A percentile compares a stretch with the other conserved stretches of the same genome.
These are phyloP conservation scores for Rhaphigaster nebulosa DNA, from an alignment of 2,888 invertebrate genomes.

Conservation along the genomic window DNA sequence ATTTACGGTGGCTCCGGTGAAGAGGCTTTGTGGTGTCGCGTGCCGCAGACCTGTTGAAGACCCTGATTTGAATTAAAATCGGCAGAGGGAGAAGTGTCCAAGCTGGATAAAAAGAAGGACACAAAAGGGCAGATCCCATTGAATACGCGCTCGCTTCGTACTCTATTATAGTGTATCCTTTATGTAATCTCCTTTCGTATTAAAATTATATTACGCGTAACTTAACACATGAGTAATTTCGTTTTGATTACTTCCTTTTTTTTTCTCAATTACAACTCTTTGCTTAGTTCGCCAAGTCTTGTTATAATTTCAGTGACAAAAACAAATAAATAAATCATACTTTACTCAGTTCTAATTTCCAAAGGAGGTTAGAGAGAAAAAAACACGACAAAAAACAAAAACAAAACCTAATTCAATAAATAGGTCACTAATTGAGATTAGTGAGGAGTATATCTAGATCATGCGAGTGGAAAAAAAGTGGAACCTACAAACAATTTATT, in stretches of 20 bases:
- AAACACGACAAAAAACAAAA: no score
- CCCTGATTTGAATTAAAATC: slow-evolving; percentile 55
- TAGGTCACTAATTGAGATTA: neutral
- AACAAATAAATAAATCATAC: neutral
- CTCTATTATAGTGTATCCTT: slow-evolving; percentile 30
- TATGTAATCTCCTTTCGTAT: slow-evolving; percentile 42
- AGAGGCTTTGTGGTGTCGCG: neutral
- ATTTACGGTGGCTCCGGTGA: neutral
- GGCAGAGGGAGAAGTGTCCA: slow-evolving; percentile 1
- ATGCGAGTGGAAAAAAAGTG: neutral
- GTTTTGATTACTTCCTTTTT: neutral
- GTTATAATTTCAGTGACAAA: no score
- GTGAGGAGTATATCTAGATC: neutral
- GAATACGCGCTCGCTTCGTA: slow-evolving; percentile 4
- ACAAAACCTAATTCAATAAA: neutral
- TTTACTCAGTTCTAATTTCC: neutral
- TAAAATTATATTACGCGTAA: slow-evolving; percentile 35
- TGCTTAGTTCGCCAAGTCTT: neutral
- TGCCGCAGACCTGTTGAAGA: slow-evolving; percentile 31
- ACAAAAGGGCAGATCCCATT: slow-evolving; percentile 20
- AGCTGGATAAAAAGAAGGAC: slow-evolving; percentile 7
- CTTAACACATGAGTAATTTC: neutral
- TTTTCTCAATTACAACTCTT: no score
- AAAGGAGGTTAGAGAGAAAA: no score
- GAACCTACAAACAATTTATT: neutral